Evolutionary conservation across 2,113 vertebrate species (phyloP), one percentile per base, ranked within the genome.

Genomic region (Spilogale gracilis): DNA sequence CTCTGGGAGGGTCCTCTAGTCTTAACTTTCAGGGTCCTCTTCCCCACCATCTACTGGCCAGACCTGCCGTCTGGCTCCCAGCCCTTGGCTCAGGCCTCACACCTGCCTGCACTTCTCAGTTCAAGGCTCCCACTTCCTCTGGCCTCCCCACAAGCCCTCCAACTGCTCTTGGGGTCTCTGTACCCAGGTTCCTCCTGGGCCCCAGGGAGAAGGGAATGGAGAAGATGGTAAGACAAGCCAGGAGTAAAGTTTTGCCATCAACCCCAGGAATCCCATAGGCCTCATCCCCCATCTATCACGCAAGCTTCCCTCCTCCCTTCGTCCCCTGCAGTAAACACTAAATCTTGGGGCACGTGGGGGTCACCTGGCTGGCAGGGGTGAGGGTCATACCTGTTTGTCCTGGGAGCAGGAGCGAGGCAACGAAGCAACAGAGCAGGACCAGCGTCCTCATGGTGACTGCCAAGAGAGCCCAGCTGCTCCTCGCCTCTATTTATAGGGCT

Each of bases 381-480:
- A 69, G n/a, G 6, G 86, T 63, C 98, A 12, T 98, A 99, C 98
- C 98, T 98, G 98, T 97, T 69, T 95, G 96, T 91, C 96, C 97
- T 14, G 98, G 97, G 93, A 98, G 96, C 94, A 98, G 97, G 56
- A 98, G 95, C 10, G 98, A 98, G 21, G 97, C 97, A 94, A 98
- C 92, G 3, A 98, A 98, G 97, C 98, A 98, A 96, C 98, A 98
- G 94, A 98, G 96, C 96, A 98, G 98, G 95, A 98, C 94, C 91
- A 98, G 98, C 30, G 97, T 98, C 96, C 94, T 98, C 98, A 99
- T 98, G 98, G 98, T 98, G 98, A 97, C 98, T 97, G 98, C 98
- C 98, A 98, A 98, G 98, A 98, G 96, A 94, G 86, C 83, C 86
- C 97, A 98, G 95, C 97, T 95, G 98, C 94, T 96, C 96, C 50